Evolutionary conservation across 2,113 vertebrate species (phyloP).

Genomic region (Pangasianodon gigas): DNA sequence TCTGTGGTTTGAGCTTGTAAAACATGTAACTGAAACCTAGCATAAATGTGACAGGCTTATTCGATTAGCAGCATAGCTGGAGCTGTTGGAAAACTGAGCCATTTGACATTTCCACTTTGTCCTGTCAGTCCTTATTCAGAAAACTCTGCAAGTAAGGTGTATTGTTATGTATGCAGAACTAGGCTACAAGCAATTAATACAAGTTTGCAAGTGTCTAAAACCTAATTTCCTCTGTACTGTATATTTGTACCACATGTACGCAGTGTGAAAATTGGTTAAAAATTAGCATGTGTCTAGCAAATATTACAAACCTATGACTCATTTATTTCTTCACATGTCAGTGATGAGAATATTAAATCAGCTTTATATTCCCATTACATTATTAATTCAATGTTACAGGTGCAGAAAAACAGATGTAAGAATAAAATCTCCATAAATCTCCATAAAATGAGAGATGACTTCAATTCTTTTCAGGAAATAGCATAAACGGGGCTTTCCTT

Average conservation of each 20-base stretch:
- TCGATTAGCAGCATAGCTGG: conserved; percentile 14
- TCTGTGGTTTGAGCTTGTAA: conserved; percentile 27
- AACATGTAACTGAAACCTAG: conserved; percentile 24
- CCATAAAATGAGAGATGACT: not conserved
- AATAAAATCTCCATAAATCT: conserved; percentile 10
- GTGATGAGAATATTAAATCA: conserved; percentile 2
- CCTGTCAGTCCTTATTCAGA: not conserved
- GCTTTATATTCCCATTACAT: not conserved
- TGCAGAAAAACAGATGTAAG: conserved; percentile 16
- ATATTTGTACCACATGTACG: not conserved
- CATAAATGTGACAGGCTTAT: conserved; percentile 30
- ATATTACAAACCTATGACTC: not conserved
- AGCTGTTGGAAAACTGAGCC: conserved; percentile 9
- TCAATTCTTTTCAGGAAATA: conserved; percentile 4
- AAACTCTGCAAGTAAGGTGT: not conserved
- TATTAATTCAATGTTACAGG: conserved; percentile 15
- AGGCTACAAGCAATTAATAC: conserved; percentile 7
- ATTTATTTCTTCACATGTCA: conserved; percentile 6
- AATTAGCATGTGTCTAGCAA: not conserved
- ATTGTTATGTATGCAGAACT: not conserved
- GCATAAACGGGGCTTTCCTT: not conserved
- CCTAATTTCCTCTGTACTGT: not conserved
- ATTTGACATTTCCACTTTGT: conserved; percentile 37
- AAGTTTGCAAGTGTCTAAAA: conserved; percentile 5
- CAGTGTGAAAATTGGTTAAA: not conserved